Evolutionary conservation across 2,888 invertebrate species (phyloP), one percentile per base, ranked within the genome.

Genomic region (Macrosiphum euphorbiae): DNA sequence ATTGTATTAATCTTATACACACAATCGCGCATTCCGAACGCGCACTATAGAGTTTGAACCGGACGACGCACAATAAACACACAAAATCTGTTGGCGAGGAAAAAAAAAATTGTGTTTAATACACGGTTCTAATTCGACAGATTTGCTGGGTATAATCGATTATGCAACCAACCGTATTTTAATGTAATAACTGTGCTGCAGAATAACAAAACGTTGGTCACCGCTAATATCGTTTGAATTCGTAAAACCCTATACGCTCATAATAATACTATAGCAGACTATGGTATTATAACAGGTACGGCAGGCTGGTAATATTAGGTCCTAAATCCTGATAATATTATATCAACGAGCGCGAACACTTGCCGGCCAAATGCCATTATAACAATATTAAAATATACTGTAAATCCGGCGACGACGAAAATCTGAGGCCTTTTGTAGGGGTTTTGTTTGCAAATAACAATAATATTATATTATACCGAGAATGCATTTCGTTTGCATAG

Each of bases 401-500:
- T 35, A 24, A 78, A 35, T 35, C 35, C 78, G 20, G 20, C 47
- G 20, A 41, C 78, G 8, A 78, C 35, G 35, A 78, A 35, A 78
- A 78, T 78, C 78, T 78, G 35, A 78, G 78, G 35, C 78, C 78
- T 41, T 78, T 35, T 35, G 78, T 35, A 35, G 35, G 35, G 35
- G 78, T 20, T 78, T 78, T 20, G 35, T 78, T 8, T 35, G 8
- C 5, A 20, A 78, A 26, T 58, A 58, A 78, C 35, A 78, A 20
- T 7, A 78, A 20, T 7, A 0, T 44, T 44, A 44, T 8, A 78
- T 35, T 78, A 78, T 41, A 20, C 78, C 8, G 78, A 35, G 35
- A 20, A 78, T 35, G 78, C 78, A 78, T 78, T 78, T 78, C 78
- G 78, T 78, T 78, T 78, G 78, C 35, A 78, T 35, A 78, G 78